Percentiles rank a stretch among this genome's conserved stretches.
Conservation (phyloP, 2,888 invertebrate species). For the Eupithecia pulchellata region DNA sequence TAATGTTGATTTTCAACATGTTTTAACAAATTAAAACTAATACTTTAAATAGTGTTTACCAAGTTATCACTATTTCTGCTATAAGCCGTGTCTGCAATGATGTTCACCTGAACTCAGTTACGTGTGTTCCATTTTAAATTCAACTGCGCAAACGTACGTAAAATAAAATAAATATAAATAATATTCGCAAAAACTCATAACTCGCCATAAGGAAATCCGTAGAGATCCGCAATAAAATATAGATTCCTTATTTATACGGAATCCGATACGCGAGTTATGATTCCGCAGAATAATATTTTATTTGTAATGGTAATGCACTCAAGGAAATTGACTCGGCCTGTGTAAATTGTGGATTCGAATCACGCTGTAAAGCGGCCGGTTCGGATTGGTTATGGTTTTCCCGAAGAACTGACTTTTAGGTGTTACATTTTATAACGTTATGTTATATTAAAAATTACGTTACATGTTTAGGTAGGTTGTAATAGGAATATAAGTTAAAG, state of each 20-base stretch:
- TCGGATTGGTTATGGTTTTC: not conserved
- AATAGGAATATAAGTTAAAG: too few species aligned
- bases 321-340: slow-evolving; percentile 64
- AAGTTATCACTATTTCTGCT: too few species aligned
- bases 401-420: not conserved
- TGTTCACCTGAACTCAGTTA: not conserved
- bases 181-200: slow-evolving; percentile 48
- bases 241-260: slow-evolving; percentile 58
- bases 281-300: slow-evolving; percentile 59
- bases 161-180: slow-evolving; percentile 53
- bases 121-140: slow-evolving; percentile 13
- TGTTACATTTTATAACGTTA: not conserved
- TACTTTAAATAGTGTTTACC: too few species aligned
- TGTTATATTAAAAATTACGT: too few species aligned
- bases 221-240: slow-evolving; percentile 62
- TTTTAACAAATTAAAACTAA: too few species aligned
- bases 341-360: slow-evolving; percentile 49
- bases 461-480: too few species aligned
- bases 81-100: too few species aligned
- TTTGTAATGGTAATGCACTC: slow-evolving; percentile 66
- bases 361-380: slow-evolving; percentile 13
- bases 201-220: slow-evolving; percentile 53
- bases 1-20: too few species aligned
- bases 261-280: slow-evolving; percentile 57
- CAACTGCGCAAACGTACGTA: slow-evolving; percentile 17